Evolutionary conservation across 2,888 invertebrate species (phyloP).

Genomic region (Tenthredo mesomela): DNA sequence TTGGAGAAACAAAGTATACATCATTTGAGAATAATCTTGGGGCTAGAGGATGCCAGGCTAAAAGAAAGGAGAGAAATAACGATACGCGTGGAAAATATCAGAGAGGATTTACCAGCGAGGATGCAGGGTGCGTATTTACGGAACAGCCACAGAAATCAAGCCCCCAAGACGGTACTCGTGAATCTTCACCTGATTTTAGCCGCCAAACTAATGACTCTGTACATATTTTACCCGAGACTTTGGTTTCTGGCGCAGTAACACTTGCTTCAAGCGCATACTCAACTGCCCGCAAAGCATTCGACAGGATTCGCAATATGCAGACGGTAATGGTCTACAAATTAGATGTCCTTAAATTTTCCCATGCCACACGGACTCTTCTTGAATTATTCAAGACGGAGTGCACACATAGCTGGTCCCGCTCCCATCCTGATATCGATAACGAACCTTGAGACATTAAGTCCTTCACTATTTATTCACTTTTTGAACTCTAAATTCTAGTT

Average conservation of each 20-base stretch:
- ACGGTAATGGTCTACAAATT: constrained; percentile 58
- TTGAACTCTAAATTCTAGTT: constrained; percentile 15
- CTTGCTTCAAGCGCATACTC: constrained; percentile 77
- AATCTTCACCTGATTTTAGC: constrained; percentile 52
- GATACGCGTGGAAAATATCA: constrained; percentile 9
- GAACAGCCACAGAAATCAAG: constrained; percentile 39
- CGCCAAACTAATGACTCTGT: constrained; percentile 60
- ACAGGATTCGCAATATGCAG: constrained; percentile 72
- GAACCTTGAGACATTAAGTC: constrained; percentile 20
- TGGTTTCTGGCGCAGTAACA: constrained; percentile 77
- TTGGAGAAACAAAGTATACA: constrained; percentile 58
- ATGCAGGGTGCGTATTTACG: constrained; percentile 44
- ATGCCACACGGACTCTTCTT: constrained; percentile 28
- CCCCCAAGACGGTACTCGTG: constrained; percentile 23
- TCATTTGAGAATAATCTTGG: constrained; percentile 47
- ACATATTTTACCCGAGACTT: constrained; percentile 75
- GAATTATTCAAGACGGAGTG: constrained; percentile 47
- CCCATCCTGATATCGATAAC: constrained; percentile 19
- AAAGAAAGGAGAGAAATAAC: constrained; percentile 48
- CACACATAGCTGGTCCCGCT: constrained; percentile 7
- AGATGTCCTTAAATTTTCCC: constrained; percentile 51
- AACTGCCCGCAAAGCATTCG: constrained; percentile 76
- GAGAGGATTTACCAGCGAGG: constrained; percentile 43
- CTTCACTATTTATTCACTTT: neutral
- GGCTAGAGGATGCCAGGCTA: constrained; percentile 32